These are phyloP conservation scores for Lichenostomus cassidix DNA, from an alignment of 2,113 vertebrate genomes.

Conservation along the genomic window DNA sequence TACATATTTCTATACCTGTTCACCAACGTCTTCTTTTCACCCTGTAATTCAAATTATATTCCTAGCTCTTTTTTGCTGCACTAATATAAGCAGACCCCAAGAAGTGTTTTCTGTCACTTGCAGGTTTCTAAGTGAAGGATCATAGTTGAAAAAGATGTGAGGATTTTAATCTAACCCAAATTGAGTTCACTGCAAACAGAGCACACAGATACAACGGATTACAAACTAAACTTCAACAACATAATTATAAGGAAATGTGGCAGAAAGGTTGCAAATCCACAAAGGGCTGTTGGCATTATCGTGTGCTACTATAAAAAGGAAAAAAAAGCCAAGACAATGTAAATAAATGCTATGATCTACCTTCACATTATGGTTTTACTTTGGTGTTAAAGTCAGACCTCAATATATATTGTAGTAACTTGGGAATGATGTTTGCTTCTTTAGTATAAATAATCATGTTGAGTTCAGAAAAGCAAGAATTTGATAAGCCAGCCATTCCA, in stretches of 20 bases:
- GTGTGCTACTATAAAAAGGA: neutral
- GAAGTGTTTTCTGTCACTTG: neutral
- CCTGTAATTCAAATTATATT: neutral
- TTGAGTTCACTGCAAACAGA: neutral
- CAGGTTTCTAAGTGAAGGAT: neutral
- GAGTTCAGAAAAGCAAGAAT: neutral
- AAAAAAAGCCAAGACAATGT: neutral
- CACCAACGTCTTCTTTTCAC: neutral
- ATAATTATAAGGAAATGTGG: neutral
- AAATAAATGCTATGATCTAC: neutral
- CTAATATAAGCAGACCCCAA: neutral
- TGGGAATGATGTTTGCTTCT: neutral
- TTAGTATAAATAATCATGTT: neutral
- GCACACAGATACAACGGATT: neutral
- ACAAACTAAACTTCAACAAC: neutral
- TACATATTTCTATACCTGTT: neutral
- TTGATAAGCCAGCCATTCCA: neutral
- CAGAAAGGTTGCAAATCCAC: neutral
- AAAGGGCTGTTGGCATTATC: neutral
- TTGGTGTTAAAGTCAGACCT: neutral
- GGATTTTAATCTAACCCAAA: neutral
- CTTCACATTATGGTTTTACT: neutral
- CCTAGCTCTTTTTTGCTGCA: neutral
- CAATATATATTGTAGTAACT: neutral
- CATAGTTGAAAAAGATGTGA: neutral